Evolutionary conservation across 2,888 invertebrate genomes (phyloP), one percentile per base, ranked within the genome.

Genomic region (Lagria hirta): DNA sequence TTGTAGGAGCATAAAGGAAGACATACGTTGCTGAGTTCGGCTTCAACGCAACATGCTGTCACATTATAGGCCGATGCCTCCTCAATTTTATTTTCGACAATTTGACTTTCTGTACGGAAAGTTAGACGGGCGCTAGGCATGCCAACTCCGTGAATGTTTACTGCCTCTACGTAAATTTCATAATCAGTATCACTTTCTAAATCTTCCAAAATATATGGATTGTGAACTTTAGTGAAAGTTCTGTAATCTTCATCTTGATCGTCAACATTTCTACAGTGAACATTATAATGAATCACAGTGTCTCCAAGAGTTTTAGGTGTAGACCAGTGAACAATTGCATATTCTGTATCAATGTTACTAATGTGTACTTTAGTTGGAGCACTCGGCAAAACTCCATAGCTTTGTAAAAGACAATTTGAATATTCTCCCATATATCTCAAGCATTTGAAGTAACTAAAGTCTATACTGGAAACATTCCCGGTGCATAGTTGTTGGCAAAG

Each of bases 381-480:
- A 15, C 86, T 83, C 0, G 90, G 86, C 1, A 90, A 75, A 0
- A 89, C 89, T 0, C 88, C 88, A 69, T 90, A 90, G 8, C 89
- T 88, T 72, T 88, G 86, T 50, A 90, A 78, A 12, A 90, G 75
- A 65, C 90, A 90, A 73, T 84, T 88, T 23, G 84, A 83, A 72
- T 88, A 88, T 23, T 86, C 83, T 3, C 78, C 77, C 85, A 90
- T 89, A 71, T 84, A 88, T 43, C 86, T 83, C 43, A 91, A 76
- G 65, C 90, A 88, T 88, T 85, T 88, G 72, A 91, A 90, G 60
- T 88, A 83, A 62, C 83, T 86, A 66, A 84, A 89, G 66, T 89
- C 86, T 53, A 90, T 74, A 3, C 81, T 81, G 0, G 86, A 85
- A 6, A 89, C 79, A 54, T 87, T 88, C 10, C 89, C 89, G 28